Percentiles rank a stretch among this genome's conserved stretches.
phyloP scores from a whole-genome alignment of 2,797 vertebrate genomes.

The Kryptolebias ocellatus region DNA sequence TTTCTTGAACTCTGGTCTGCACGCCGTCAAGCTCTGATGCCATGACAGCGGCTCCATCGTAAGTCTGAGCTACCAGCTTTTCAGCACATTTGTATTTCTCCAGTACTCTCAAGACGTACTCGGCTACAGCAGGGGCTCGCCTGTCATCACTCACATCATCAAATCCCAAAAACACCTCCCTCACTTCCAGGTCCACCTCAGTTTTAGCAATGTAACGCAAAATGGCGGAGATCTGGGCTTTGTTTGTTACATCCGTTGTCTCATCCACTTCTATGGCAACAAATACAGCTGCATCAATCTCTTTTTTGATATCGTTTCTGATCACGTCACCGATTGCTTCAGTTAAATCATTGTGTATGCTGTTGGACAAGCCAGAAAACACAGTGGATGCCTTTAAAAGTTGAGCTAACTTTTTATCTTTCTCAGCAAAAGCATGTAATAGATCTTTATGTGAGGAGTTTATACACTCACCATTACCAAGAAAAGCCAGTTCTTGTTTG shows the following conservation, averaged over 20 bases:
- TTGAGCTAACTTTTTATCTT: slow-evolving; percentile 16
- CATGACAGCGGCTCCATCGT: slow-evolving; percentile 18
- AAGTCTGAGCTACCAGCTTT: slow-evolving; percentile 11
- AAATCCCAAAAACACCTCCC: slow-evolving; percentile 28
- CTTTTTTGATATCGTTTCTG: slow-evolving; percentile 5
- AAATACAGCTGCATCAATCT: slow-evolving; percentile 12
- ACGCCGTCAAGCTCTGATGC: slow-evolving; percentile 34
- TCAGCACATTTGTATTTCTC: slow-evolving; percentile 13
- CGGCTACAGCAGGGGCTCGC: background rate
- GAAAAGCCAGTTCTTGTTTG: slow-evolving; percentile 19
- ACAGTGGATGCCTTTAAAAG: slow-evolving; percentile 12
- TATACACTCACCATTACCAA: background rate
- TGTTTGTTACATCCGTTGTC: slow-evolving; percentile 8
- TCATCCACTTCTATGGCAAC: slow-evolving; percentile 15
- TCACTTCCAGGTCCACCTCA: slow-evolving; percentile 9
- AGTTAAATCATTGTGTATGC: slow-evolving; percentile 13
- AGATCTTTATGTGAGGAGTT: background rate
- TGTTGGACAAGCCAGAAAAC: background rate
- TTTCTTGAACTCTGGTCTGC: slow-evolving; percentile 20
- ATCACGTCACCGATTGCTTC: slow-evolving; percentile 14
- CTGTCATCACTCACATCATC: slow-evolving; percentile 22
- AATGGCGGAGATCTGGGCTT: slow-evolving; percentile 31
- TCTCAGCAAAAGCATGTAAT: slow-evolving; percentile 1
- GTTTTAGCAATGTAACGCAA: slow-evolving; percentile 13
- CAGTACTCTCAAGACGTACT: slow-evolving; percentile 8